These are phyloP conservation scores for Cephus nigrinus DNA, from an alignment of 2,888 invertebrate species.

Conservation along the genomic window DNA sequence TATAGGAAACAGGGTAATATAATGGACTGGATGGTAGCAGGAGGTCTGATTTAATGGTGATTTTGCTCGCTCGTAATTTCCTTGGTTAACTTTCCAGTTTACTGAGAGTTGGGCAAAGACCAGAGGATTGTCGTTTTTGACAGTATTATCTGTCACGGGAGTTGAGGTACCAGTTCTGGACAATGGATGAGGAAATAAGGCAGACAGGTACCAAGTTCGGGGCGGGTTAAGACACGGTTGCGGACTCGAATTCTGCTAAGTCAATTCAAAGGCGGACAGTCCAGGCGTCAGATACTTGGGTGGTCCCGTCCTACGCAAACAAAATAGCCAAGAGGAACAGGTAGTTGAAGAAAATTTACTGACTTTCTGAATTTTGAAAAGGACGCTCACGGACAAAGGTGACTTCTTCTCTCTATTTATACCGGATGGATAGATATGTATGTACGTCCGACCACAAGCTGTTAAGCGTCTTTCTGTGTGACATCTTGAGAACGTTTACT, in stretches of 20 bases:
- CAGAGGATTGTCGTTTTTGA: not conserved
- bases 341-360: conserved; percentile 57
- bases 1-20: not conserved
- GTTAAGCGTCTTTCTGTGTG: conserved; percentile 5
- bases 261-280: conserved; percentile 52
- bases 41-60: not conserved
- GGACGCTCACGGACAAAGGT: conserved; percentile 27
- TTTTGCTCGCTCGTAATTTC: not conserved
- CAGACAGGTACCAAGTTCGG: not conserved
- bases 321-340: conserved; percentile 49
- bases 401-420: conserved; percentile 29
- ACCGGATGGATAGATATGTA: conserved; percentile 28
- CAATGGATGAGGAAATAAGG: not conserved
- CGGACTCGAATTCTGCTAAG: conserved; percentile 52
- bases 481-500: not conserved
- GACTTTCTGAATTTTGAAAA: conserved; percentile 48
- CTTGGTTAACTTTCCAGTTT: not conserved
- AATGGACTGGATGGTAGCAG: not conserved
- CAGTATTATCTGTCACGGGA: not conserved
- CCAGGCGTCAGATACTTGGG: conserved; percentile 58
- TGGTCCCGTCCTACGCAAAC: conserved; percentile 63
- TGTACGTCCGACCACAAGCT: conserved; percentile 29
- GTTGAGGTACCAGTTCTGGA: not conserved
- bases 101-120: not conserved
- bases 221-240: conserved; percentile 1